Percentiles rank a stretch among this genome's conserved stretches.
These are phyloP conservation scores for Epistrophe eligans DNA, from an alignment of 2,888 invertebrate genomes.

Conservation along the genomic window DNA sequence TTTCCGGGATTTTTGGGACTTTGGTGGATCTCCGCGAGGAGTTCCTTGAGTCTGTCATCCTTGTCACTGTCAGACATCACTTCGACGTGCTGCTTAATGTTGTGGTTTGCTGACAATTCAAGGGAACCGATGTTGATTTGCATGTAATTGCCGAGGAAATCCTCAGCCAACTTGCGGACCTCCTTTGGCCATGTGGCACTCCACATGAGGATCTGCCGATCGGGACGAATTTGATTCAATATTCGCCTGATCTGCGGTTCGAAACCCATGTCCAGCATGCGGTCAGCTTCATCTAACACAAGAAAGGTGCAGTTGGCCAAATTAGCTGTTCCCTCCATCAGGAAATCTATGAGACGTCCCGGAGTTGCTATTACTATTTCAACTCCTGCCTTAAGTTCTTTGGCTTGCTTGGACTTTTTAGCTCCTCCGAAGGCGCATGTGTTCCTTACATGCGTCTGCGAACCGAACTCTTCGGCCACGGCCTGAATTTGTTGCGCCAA, in stretches of 20 bases:
- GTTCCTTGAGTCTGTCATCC: slow-evolving; percentile 83
- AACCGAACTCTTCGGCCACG: slow-evolving; percentile 92
- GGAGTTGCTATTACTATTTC: slow-evolving; percentile 96
- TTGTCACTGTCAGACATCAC: slow-evolving; percentile 89
- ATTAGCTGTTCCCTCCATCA: slow-evolving; percentile 90
- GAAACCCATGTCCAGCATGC: slow-evolving; percentile 99
- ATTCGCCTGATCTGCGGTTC: slow-evolving; percentile 98
- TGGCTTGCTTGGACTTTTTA: slow-evolving; percentile 89
- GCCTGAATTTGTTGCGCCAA: slow-evolving; percentile 92
- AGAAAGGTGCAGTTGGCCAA: slow-evolving; percentile 91
- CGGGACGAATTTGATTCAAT: slow-evolving; percentile 95
- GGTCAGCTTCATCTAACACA: slow-evolving; percentile 95
- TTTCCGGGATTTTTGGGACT: slow-evolving; percentile 93
- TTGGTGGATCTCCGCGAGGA: slow-evolving; percentile 86
- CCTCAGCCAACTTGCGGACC: slow-evolving; percentile 95
- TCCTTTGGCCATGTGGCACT: slow-evolving; percentile 99
- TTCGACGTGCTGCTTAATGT: slow-evolving; percentile 93
- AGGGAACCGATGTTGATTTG: slow-evolving; percentile 95
- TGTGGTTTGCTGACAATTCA: slow-evolving; percentile 93
- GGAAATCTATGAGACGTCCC: slow-evolving; percentile 93
- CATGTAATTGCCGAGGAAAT: slow-evolving; percentile 94
- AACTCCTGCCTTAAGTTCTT: slow-evolving; percentile 89
- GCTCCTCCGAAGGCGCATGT: slow-evolving; percentile 96
- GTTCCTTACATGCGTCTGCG: slow-evolving; percentile 89
- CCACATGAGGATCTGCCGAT: slow-evolving; percentile 98